phyloP scores from a whole-genome alignment of 2,888 invertebrate species.

The Hypomecis atomaria region DNA sequence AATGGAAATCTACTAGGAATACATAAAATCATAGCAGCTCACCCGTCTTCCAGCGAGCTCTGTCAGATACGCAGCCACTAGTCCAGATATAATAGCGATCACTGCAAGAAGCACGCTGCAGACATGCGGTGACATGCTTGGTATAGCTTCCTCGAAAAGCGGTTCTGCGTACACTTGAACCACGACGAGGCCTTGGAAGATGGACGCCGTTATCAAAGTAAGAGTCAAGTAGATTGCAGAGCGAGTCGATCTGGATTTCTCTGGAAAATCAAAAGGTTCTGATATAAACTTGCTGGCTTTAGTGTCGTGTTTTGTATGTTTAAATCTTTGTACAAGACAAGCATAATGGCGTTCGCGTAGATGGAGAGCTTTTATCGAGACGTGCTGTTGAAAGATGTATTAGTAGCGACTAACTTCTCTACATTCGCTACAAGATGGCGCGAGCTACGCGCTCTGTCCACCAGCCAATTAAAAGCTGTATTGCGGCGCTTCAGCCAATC shows the following conservation, averaged over 20 bases:
- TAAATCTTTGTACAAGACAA: neutral
- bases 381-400: too few species aligned
- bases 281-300: neutral
- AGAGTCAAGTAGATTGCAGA: slow-evolving; percentile 56
- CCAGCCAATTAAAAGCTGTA: too few species aligned
- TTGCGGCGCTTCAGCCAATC: too few species aligned
- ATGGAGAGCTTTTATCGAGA: too few species aligned
- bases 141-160: slow-evolving; percentile 62
- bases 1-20: neutral
- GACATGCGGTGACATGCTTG: slow-evolving; percentile 61
- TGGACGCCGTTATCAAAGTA: slow-evolving; percentile 53
- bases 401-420: too few species aligned
- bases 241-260: slow-evolving; percentile 62
- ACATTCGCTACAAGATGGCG: too few species aligned
- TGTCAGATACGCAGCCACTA: slow-evolving; percentile 62
- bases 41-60: slow-evolving; percentile 68
- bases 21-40: slow-evolving; percentile 29
- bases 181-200: slow-evolving; percentile 68
- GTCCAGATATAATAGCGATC: slow-evolving; percentile 51
- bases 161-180: slow-evolving; percentile 71
- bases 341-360: neutral
- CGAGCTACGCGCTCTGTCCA: too few species aligned
- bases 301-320: neutral
- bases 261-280: slow-evolving; percentile 47
- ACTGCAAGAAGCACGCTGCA: slow-evolving; percentile 61